phyloP scores from a whole-genome alignment of 2,113 vertebrate genomes.

The Malurus cyaneus region DNA sequence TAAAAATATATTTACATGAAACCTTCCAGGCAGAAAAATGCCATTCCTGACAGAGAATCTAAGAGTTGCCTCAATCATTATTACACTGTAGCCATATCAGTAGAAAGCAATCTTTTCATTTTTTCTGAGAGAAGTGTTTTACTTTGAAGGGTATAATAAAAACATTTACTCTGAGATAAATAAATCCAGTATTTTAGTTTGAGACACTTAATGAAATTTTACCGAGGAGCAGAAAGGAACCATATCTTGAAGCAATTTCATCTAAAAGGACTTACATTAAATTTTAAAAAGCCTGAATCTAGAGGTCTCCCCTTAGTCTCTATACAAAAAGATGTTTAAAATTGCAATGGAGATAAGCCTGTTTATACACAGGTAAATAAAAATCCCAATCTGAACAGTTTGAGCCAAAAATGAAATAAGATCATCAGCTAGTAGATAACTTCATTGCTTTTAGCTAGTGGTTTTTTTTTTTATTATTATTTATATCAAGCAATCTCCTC shows the following conservation, averaged over 20 bases:
- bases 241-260: not conserved
- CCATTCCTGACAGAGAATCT: not conserved
- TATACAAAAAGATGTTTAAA: not conserved
- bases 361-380: slow-evolving; percentile 5
- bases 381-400: not conserved
- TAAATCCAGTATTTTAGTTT: not conserved
- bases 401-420: not conserved
- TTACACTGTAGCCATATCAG: not conserved
- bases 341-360: not conserved
- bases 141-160: not conserved
- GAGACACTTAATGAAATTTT: slow-evolving; percentile 1
- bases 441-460: not conserved
- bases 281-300: not conserved
- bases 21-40: not conserved
- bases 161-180: slow-evolving; percentile 14
- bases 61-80: not conserved
- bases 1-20: not conserved
- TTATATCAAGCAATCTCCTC: not conserved
- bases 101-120: not conserved
- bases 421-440: not conserved
- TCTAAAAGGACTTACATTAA: not conserved
- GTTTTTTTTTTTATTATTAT: not conserved
- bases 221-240: not conserved
- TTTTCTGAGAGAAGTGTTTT: not conserved
- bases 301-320: not conserved